phyloP scores from a whole-genome alignment of 2,797 vertebrate genomes.

The Parauchenoglanis ngamensis region DNA sequence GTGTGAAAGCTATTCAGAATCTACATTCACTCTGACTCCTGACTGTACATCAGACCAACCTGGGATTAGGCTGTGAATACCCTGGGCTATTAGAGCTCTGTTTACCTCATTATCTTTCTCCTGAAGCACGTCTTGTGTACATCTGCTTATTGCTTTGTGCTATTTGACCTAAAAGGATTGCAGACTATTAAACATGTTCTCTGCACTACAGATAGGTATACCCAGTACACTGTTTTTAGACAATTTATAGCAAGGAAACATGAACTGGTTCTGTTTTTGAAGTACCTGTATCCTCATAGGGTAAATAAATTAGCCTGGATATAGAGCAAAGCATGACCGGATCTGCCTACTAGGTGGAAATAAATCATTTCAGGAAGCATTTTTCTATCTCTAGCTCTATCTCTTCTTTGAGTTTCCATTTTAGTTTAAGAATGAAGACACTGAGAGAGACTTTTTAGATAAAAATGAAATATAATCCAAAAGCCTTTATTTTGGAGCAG shows the following conservation, averaged over 20 bases:
- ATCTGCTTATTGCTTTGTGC: conserved; percentile 19
- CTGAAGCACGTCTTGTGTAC: background rate
- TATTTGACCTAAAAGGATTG: background rate
- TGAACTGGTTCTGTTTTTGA: background rate
- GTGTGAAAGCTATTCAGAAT: background rate
- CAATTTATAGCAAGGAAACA: background rate
- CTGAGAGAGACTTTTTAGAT: background rate
- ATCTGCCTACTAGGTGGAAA: background rate
- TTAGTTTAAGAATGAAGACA: background rate
- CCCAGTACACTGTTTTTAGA: background rate
- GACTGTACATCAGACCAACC: conserved; percentile 22
- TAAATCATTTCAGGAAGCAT: conserved; percentile 3
- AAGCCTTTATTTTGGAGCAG: background rate
- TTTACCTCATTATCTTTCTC: conserved; percentile 34
- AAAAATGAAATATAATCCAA: background rate
- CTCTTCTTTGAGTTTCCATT: background rate
- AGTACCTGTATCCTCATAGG: background rate
- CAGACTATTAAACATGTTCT: too few species aligned
- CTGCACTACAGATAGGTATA: background rate
- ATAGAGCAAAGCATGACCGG: background rate
- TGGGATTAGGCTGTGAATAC: conserved; percentile 9
- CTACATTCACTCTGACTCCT: background rate
- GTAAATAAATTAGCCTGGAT: conserved; percentile 27
- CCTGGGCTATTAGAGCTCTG: conserved; percentile 22
- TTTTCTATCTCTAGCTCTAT: too few species aligned